Evolutionary conservation across 2,113 vertebrate species (phyloP), one percentile per base, ranked within the genome.

Genomic region (Paedocypris sp.): DNA sequence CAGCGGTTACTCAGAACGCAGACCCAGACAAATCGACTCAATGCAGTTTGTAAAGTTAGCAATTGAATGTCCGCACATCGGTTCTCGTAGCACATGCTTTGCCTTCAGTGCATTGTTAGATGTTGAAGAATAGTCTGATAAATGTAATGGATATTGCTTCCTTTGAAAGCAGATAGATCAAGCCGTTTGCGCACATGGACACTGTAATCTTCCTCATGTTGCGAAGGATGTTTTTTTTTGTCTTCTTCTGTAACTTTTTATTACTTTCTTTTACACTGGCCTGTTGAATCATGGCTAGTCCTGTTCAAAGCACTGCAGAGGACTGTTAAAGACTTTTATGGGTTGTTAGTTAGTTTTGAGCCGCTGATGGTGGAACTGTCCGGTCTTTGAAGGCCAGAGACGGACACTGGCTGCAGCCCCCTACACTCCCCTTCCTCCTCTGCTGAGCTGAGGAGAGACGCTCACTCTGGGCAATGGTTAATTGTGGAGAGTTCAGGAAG

Each of bases 401-500:
- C 28, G 22, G 60, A 46, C 50, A 25, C 16, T 43, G 39, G 59
- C 38, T 26, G 12, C 46, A 76, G 67, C 63, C 72, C 43, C 33
- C 3, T 7, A n/a, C n/a, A 2, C 5, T 9, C 11, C 25, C 48
- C 39, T 22, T 9, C 23, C 29, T 10, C 23, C 25, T 15, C 23
- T 23, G 33, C 23, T 49, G 46, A n/a, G 26, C 38, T n/a, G 2
- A 28, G 25, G 33, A 54, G 28, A 36, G 67, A 69, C 50, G 33
- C 46, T 59, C 19, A 50, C 62, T 45, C 39, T 42, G 48, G 85
- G 85, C 88, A 81, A 75, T 87, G 83, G 86, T 89, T 93, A 93
- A 94, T 91, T 92, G 90, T 85, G 80, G 85, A 79, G 85, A 78
- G 67, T 85, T 89, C 88, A 91, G 90, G 90, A 92, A 95, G 91